A percentile compares a stretch with the other conserved stretches of the same genome.
Conservation (phyloP, 2,113 vertebrate genomes). For the zebrafish (Danio rerio) region GRCz12tu NC_133197.1:14568001-14568500, state of each 20-base stretch:
- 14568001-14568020: conserved; percentile 23
- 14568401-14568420: too few relatives aligned
- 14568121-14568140: background rate
- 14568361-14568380: background rate
- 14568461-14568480: too few relatives aligned
- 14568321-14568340: too few relatives aligned
- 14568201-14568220: background rate
- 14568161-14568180: background rate
- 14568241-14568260: background rate
- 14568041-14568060: conserved; percentile 16
- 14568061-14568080: background rate
- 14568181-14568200: conserved; percentile 1
- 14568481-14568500: too few relatives aligned
- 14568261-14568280: background rate
- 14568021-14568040: conserved; percentile 15
- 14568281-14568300: background rate
- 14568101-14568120: conserved; percentile 8
- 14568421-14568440: too few relatives aligned
- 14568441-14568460: too few relatives aligned
- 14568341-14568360: background rate
- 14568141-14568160: background rate
- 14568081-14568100: conserved; percentile 14
- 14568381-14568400: too few relatives aligned
- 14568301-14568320: background rate
- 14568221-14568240: background rate